Evolutionary conservation across 2,797 vertebrate species (phyloP).

Genomic region (Salmo trutta): DNA sequence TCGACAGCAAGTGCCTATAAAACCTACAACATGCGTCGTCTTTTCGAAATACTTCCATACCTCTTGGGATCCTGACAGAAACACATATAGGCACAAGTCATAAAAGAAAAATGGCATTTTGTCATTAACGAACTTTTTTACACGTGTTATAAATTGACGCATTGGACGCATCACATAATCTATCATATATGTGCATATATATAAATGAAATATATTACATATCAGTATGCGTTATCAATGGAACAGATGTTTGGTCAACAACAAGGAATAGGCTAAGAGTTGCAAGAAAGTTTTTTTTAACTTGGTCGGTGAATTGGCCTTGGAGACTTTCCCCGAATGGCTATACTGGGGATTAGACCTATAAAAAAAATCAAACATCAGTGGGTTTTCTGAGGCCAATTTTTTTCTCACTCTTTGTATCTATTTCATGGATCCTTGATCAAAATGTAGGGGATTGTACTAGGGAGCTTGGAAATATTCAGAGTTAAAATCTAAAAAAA

Average conservation of each 20-base stretch:
- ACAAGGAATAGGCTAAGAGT: constrained; percentile 61
- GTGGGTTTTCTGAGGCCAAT: neutral
- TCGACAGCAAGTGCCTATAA: constrained; percentile 97
- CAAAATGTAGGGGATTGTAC: constrained; percentile 40
- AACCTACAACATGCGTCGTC: constrained; percentile 87
- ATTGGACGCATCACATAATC: constrained; percentile 72
- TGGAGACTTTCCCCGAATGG: constrained; percentile 51
- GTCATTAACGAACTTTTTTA: constrained; percentile 91
- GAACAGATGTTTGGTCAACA: constrained; percentile 83
- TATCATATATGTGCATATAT: constrained; percentile 71
- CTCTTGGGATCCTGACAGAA: constrained; percentile 78
- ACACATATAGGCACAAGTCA: constrained; percentile 96
- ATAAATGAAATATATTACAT: constrained; percentile 84
- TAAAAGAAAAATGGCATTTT: constrained; percentile 78
- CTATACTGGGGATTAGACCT: too few relatives aligned
- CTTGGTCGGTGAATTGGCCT: constrained; percentile 54
- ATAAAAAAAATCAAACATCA: constrained; percentile 22
- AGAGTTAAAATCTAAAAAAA: constrained; percentile 60
- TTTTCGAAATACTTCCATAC: constrained; percentile 75
- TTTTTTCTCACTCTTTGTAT: constrained; percentile 32
- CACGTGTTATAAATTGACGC: constrained; percentile 82
- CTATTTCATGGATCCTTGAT: constrained; percentile 42
- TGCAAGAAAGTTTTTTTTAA: constrained; percentile 71
- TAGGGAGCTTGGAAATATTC: constrained; percentile 58
- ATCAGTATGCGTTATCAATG: constrained; percentile 84